Conservation (phyloP, 2,113 vertebrate species). For the Geococcyx californianus region DNA sequence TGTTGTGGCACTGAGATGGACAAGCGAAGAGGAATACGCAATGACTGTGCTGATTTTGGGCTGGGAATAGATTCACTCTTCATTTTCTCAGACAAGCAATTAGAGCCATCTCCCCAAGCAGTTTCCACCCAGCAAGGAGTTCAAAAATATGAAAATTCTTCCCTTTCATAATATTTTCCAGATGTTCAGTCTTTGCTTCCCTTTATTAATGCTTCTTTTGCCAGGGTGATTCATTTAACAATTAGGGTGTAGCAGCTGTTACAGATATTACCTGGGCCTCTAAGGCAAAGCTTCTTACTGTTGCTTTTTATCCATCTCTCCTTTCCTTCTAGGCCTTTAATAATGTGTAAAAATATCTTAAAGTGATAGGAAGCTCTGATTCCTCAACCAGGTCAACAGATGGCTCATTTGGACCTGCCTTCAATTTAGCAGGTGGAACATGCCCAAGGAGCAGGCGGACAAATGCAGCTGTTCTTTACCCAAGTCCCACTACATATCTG, state of each 20-base stretch:
- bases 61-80: neutral
- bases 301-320: neutral
- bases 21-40: neutral
- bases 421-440: slow-evolving; percentile 28
- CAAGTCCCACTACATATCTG: neutral
- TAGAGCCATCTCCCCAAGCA: neutral
- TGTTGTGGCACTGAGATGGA: neutral
- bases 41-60: neutral
- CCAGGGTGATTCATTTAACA: slow-evolving; percentile 61
- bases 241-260: slow-evolving; percentile 65
- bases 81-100: slow-evolving; percentile 28
- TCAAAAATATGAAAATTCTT: slow-evolving; percentile 28
- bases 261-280: slow-evolving; percentile 62
- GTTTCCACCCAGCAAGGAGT: slow-evolving; percentile 17
- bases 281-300: slow-evolving; percentile 51
- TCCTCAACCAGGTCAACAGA: slow-evolving; percentile 41
- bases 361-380: neutral
- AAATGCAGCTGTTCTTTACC: slow-evolving; percentile 38
- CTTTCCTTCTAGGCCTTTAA: neutral
- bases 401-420: slow-evolving; percentile 11
- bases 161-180: slow-evolving; percentile 49
- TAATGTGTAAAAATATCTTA: slow-evolving; percentile 32
- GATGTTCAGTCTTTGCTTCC: slow-evolving; percentile 46
- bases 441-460: neutral
- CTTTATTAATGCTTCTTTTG: slow-evolving; percentile 53